Evolutionary conservation across 2,797 vertebrate species (phyloP).

Genomic region (Geotria australis): DNA sequence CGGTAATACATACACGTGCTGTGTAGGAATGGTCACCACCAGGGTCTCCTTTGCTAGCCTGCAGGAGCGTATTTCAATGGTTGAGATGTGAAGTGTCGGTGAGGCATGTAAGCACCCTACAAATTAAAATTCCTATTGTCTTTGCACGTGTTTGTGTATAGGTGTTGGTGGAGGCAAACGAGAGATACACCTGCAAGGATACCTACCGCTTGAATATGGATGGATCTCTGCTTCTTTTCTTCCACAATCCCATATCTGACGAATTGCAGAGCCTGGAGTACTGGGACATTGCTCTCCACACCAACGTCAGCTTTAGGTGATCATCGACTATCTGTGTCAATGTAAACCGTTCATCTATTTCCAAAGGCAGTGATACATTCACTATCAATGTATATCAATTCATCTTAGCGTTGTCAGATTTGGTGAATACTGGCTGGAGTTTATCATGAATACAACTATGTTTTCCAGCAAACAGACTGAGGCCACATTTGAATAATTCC

Average conservation of each 20-base stretch:
- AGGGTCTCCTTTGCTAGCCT: too few species aligned
- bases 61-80: too few species aligned
- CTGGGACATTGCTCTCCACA: conserved; percentile 40
- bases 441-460: not conserved
- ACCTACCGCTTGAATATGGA: conserved; percentile 26
- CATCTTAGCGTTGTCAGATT: not conserved
- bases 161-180: conserved; percentile 31
- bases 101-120: too few species aligned
- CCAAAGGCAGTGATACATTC: too few species aligned
- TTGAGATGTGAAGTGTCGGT: too few species aligned
- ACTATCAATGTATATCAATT: too few species aligned
- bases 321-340: not conserved
- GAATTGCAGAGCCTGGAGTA: conserved; percentile 15
- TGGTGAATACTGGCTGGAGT: not conserved
- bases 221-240: conserved; percentile 31
- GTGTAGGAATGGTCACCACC: too few species aligned
- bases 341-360: too few species aligned
- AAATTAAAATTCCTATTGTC: too few species aligned
- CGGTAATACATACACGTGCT: too few species aligned
- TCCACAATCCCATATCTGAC: conserved; percentile 48
- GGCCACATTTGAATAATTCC: not conserved
- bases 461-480: conserved; percentile 1
- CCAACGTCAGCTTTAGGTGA: conserved; percentile 63
- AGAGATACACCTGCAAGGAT: conserved; percentile 34
- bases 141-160: conserved; percentile 7